Conservation (phyloP, 2,797 vertebrate species). For the Garrulus glandarius region DNA sequence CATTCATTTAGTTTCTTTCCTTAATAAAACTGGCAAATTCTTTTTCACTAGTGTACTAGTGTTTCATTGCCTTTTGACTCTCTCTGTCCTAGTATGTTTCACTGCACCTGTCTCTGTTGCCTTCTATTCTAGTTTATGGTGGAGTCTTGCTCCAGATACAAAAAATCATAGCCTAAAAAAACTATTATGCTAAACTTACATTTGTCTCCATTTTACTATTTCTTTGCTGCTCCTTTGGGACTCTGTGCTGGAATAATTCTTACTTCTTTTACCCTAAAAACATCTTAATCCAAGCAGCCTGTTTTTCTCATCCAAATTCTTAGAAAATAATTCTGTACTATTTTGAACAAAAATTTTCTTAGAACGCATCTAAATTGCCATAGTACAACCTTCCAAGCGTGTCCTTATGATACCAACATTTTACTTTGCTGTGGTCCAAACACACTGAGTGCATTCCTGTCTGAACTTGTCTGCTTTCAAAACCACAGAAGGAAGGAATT, state of each 20-base stretch:
- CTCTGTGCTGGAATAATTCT: neutral
- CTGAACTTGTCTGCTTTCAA: neutral
- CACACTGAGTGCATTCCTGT: accelerated
- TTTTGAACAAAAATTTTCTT: neutral
- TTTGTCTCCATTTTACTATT: neutral
- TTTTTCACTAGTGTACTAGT: neutral
- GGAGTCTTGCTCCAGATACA: neutral
- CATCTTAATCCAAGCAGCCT: neutral
- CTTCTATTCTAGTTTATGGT: neutral
- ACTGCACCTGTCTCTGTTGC: neutral
- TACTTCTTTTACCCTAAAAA: neutral
- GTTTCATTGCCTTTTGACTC: neutral
- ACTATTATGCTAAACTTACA: neutral
- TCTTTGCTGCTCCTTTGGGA: neutral
- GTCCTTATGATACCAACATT: neutral
- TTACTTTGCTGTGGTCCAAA: neutral
- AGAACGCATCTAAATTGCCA: neutral
- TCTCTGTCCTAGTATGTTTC: neutral
- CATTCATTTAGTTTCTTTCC: neutral
- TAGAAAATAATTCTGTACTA: neutral
- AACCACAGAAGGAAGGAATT: neutral
- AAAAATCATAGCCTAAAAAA: neutral
- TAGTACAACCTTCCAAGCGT: neutral
- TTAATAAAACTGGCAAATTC: neutral
- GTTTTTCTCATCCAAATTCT: neutral